phyloP scores from a whole-genome alignment of 2,797 vertebrate genomes.

The Fistularia tabacaria region DNA sequence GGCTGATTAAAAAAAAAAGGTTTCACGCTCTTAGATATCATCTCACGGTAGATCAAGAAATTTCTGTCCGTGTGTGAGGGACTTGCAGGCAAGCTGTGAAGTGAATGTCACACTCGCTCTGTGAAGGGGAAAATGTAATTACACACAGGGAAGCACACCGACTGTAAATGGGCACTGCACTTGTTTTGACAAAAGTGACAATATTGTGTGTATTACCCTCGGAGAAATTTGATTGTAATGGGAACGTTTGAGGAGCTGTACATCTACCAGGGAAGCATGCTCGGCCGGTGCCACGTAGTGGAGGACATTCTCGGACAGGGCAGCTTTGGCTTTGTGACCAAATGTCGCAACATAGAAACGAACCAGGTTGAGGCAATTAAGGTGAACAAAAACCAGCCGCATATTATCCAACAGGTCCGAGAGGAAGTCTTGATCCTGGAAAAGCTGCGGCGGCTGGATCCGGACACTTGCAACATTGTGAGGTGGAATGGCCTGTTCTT shows the following conservation, averaged over 20 bases:
- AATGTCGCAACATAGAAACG: not conserved
- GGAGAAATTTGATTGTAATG: too few species aligned
- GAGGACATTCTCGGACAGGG: conserved; percentile 1
- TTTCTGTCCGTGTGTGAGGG: too few species aligned
- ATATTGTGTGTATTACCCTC: too few species aligned
- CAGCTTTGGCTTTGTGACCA: not conserved
- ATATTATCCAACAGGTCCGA: not conserved
- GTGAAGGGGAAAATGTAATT: too few species aligned
- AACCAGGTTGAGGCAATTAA: not conserved
- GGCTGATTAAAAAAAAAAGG: too few species aligned
- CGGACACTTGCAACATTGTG: not conserved
- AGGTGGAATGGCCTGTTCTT: conserved; percentile 6
- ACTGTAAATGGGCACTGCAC: too few species aligned
- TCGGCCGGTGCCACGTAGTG: not conserved
- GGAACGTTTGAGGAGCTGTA: not conserved
- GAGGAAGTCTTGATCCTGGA: conserved; percentile 1
- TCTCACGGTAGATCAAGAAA: too few species aligned
- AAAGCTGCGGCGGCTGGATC: conserved; percentile 1
- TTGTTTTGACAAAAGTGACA: too few species aligned
- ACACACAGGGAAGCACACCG: too few species aligned
- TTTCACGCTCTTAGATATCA: too few species aligned
- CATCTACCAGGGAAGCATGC: not conserved
- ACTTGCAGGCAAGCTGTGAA: too few species aligned
- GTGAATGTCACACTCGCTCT: too few species aligned
- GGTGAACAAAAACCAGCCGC: not conserved